Evolutionary conservation across 2,888 invertebrate genomes (phyloP).

Genomic region (Calliphora vomitoria): DNA sequence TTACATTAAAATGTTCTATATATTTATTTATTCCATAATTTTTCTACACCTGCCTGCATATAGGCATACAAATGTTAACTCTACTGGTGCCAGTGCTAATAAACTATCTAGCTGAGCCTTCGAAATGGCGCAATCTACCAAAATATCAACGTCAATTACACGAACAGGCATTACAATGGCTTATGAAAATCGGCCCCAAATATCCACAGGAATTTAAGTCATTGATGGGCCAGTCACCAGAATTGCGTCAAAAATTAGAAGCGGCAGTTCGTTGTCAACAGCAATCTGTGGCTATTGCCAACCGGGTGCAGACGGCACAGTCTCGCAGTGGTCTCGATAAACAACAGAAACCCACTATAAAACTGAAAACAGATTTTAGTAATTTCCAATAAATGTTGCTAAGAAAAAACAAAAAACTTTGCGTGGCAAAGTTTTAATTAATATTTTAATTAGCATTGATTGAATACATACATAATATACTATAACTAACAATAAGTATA

Average conservation of each 20-base stretch:
- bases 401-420: slow-evolving; percentile 14
- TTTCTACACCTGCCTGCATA: not conserved
- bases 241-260: slow-evolving; percentile 93
- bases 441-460: slow-evolving; percentile 40
- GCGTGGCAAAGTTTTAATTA: slow-evolving; percentile 40
- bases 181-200: slow-evolving; percentile 96
- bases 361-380: slow-evolving; percentile 97
- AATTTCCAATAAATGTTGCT: slow-evolving; percentile 88
- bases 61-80: slow-evolving; percentile 95
- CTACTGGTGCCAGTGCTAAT: slow-evolving; percentile 96
- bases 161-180: slow-evolving; percentile 94
- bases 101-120: slow-evolving; percentile 91
- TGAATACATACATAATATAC: slow-evolving; percentile 26
- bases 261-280: slow-evolving; percentile 92
- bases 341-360: slow-evolving; percentile 90
- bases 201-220: slow-evolving; percentile 97
- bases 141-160: slow-evolving; percentile 90
- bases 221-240: slow-evolving; percentile 93
- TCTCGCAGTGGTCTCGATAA: slow-evolving; percentile 81
- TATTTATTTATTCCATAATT: not conserved
- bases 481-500: slow-evolving; percentile 44
- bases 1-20: not conserved
- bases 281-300: slow-evolving; percentile 85
- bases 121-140: slow-evolving; percentile 86
- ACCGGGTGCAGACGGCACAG: slow-evolving; percentile 85